Conservation (phyloP, 2,888 invertebrate genomes). For the Lepidonotus clava region DNA sequence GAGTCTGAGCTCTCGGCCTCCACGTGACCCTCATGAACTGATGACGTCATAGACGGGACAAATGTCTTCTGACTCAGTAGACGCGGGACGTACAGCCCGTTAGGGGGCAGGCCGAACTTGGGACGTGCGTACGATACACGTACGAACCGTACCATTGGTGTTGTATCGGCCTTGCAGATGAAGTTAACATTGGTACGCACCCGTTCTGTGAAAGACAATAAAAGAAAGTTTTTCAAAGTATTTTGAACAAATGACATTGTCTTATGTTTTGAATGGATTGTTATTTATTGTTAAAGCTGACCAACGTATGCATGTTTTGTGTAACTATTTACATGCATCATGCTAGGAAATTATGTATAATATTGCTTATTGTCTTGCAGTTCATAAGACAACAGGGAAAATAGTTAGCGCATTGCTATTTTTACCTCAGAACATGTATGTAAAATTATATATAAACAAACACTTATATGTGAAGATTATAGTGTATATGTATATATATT, state of each 20-base stretch:
- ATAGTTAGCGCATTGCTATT: too few relatives aligned
- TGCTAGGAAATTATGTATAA: too few relatives aligned
- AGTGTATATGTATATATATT: too few relatives aligned
- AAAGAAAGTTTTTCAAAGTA: background rate
- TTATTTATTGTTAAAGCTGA: too few relatives aligned
- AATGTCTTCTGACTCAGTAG: slow-evolving; percentile 58
- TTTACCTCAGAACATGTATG: too few relatives aligned
- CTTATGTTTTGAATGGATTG: background rate
- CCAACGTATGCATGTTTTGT: too few relatives aligned
- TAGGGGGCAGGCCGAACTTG: slow-evolving; percentile 63
- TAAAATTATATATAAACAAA: too few relatives aligned
- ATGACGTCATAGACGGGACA: slow-evolving; percentile 52
- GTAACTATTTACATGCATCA: too few relatives aligned
- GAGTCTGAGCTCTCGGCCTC: slow-evolving; percentile 16
- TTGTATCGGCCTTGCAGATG: slow-evolving; percentile 53
- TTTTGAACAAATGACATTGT: background rate
- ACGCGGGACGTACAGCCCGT: slow-evolving; percentile 59
- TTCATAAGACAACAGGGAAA: too few relatives aligned
- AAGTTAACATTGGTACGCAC: slow-evolving; percentile 60
- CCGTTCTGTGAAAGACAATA: slow-evolving; percentile 48
- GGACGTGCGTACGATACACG: slow-evolving; percentile 63
- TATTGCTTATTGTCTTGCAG: too few relatives aligned
- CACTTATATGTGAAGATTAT: too few relatives aligned
- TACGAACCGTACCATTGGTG: slow-evolving; percentile 58
- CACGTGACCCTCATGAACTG: slow-evolving; percentile 7